Conservation (phyloP, 2,797 vertebrate genomes). For the Vireo griseus region DNA sequence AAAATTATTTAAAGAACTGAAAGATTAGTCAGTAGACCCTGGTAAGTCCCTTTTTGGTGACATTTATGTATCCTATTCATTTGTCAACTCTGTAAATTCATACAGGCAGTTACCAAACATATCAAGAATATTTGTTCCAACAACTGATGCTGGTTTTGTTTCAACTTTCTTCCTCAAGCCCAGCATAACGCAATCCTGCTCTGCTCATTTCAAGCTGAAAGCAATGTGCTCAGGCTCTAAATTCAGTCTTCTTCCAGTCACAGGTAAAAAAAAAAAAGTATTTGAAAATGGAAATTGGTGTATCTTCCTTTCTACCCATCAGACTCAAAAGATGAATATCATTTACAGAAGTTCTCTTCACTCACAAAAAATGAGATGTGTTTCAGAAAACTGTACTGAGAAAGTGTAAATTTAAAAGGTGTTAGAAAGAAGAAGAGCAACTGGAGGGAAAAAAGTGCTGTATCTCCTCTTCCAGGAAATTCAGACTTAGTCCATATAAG, state of each 20-base stretch:
- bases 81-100: conserved; percentile 26
- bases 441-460: neutral
- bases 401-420: neutral
- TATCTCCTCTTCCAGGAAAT: neutral
- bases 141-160: neutral
- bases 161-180: neutral
- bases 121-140: neutral
- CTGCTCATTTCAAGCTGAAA: neutral
- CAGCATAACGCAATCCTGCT: neutral
- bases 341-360: neutral
- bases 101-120: conserved; percentile 2
- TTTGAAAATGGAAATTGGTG: neutral
- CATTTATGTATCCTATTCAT: conserved; percentile 6
- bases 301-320: neutral
- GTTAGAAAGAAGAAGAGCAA: neutral
- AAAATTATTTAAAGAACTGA: neutral
- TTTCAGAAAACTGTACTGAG: neutral
- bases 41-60: neutral
- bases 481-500: neutral
- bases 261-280: neutral
- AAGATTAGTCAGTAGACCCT: neutral
- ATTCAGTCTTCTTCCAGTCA: neutral
- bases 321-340: neutral
- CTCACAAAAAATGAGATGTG: neutral
- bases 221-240: neutral